Evolutionary conservation across 2,113 vertebrate genomes (phyloP).

Genomic region (Planiliza haematocheilus): DNA sequence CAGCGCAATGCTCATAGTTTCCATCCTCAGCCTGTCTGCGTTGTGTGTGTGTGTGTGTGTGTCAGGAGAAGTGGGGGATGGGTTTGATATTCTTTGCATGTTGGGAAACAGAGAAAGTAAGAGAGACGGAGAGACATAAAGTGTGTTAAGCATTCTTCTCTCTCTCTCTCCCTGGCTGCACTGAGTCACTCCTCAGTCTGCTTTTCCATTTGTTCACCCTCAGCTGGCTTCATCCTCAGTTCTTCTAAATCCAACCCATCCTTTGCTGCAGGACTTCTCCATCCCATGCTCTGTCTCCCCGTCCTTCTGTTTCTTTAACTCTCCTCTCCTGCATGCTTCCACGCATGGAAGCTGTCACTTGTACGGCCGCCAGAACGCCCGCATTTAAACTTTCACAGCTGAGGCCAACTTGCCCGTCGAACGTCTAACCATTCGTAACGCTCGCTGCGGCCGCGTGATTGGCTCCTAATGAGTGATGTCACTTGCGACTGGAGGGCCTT

Average conservation of each 20-base stretch:
- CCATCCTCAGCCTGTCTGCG: slow-evolving; percentile 70
- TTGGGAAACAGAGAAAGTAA: slow-evolving; percentile 61
- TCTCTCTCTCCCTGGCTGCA: slow-evolving; percentile 43
- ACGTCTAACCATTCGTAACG: slow-evolving; percentile 1
- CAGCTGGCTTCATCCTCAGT: slow-evolving; percentile 43
- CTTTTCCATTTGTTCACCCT: slow-evolving; percentile 67
- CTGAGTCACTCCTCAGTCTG: slow-evolving; percentile 47
- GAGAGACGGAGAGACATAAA: slow-evolving; percentile 59
- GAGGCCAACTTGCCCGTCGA: neutral
- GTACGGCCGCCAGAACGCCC: neutral
- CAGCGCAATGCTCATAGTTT: slow-evolving; percentile 73
- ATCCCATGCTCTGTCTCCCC: neutral
- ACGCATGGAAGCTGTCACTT: neutral
- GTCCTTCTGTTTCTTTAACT: neutral
- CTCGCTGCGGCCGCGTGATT: neutral
- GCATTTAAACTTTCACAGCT: neutral
- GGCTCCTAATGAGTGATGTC: slow-evolving; percentile 37
- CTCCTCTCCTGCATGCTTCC: neutral
- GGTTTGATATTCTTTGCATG: slow-evolving; percentile 68
- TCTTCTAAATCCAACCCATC: slow-evolving; percentile 37
- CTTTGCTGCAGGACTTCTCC: slow-evolving; percentile 7
- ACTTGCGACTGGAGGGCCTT: slow-evolving; percentile 13
- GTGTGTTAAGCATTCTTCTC: slow-evolving; percentile 65
- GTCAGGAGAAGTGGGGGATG: slow-evolving; percentile 55
- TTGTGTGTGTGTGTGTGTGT: slow-evolving; percentile 47